Evolutionary conservation across 2,888 invertebrate species (phyloP).

Genomic region (Nipponacmea schrenckii): DNA sequence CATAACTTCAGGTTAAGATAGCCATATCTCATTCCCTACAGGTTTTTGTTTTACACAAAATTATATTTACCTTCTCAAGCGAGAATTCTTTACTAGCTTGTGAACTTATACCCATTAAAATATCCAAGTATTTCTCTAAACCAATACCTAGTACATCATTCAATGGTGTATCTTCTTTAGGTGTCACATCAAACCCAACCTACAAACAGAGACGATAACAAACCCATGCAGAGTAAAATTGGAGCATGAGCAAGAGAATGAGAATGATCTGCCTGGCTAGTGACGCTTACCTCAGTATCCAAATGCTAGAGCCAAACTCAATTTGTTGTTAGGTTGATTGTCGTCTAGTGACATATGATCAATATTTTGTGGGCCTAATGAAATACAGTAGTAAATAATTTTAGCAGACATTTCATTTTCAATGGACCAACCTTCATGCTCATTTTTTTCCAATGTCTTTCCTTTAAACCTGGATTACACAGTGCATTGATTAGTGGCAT

Average conservation of each 20-base stretch:
- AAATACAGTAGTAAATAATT: too few relatives aligned
- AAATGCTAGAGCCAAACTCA: too few relatives aligned
- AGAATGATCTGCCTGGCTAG: too few relatives aligned
- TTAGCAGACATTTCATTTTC: too few relatives aligned
- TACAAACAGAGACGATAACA: constrained; percentile 22
- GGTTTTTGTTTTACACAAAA: neutral
- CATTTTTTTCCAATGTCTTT: constrained; percentile 66
- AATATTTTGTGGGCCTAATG: too few relatives aligned
- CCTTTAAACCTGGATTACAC: constrained; percentile 66
- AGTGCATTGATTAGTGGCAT: constrained; percentile 65
- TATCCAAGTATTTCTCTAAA: constrained; percentile 65
- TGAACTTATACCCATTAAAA: constrained; percentile 60
- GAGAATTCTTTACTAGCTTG: constrained; percentile 67
- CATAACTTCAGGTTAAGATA: too few relatives aligned
- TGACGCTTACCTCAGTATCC: too few relatives aligned
- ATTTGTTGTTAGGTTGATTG: too few relatives aligned
- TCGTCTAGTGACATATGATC: too few relatives aligned
- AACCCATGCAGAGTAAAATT: too few relatives aligned
- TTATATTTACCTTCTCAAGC: constrained; percentile 59
- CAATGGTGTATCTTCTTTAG: constrained; percentile 60
- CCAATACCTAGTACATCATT: constrained; percentile 62
- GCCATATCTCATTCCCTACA: too few relatives aligned
- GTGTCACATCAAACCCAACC: constrained; percentile 63
- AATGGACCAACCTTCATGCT: constrained; percentile 61
- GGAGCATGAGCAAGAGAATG: too few relatives aligned